Conservation (phyloP, 2,888 invertebrate genomes). For the Eupsilia transversa region DNA sequence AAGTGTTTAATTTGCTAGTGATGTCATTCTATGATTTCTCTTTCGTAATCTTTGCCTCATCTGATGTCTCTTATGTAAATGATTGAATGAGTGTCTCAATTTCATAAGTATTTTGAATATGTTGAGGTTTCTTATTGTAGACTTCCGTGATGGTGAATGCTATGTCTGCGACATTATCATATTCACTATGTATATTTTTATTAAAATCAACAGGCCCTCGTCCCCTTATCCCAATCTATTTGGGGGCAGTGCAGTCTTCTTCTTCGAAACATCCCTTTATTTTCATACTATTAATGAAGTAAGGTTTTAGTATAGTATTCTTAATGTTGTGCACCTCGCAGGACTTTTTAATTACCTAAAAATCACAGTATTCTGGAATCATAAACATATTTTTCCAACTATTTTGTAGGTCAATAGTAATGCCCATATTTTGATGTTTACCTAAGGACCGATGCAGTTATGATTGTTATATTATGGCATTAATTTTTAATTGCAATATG, state of each 20-base stretch:
- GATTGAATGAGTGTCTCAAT: slow-evolving; percentile 7
- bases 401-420: background rate
- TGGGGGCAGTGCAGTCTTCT: too few relatives aligned
- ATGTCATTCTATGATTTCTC: slow-evolving; percentile 27
- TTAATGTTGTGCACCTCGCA: background rate
- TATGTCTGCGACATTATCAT: background rate
- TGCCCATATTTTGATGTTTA: too few relatives aligned
- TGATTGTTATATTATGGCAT: too few relatives aligned
- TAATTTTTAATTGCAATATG: background rate
- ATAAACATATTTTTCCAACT: background rate
- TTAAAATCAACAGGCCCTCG: background rate
- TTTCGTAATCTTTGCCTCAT: slow-evolving; percentile 30
- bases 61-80: slow-evolving; percentile 34
- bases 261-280: background rate
- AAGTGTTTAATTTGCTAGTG: slow-evolving; percentile 12
- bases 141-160: background rate
- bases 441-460: too few relatives aligned
- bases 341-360: background rate
- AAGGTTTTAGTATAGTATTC: background rate
- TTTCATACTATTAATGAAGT: background rate
- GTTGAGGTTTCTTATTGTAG: slow-evolving; percentile 6
- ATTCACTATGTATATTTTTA: background rate
- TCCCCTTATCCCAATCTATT: background rate
- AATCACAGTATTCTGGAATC: too few relatives aligned
- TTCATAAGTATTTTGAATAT: slow-evolving; percentile 18